These are phyloP conservation scores for Vanessa tameamea DNA, from an alignment of 1,140 invertebrate genomes.

Conservation along the genomic window DNA sequence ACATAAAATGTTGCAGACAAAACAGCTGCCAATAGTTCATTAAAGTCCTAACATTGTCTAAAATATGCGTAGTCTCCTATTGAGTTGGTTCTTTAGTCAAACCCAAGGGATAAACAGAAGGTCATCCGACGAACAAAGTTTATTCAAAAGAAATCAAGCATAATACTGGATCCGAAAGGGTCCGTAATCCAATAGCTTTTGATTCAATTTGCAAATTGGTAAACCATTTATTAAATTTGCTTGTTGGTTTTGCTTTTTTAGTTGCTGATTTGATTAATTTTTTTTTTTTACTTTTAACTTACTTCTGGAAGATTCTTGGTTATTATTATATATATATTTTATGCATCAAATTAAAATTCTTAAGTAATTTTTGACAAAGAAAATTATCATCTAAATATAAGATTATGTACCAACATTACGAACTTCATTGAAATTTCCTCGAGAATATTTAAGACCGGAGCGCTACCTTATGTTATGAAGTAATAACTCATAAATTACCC, in stretches of 20 bases:
- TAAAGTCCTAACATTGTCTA: conserved; percentile 3
- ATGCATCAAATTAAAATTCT: no score
- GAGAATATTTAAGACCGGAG: no score
- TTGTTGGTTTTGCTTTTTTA: neutral
- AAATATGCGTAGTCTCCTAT: conserved; percentile 21
- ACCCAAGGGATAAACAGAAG: conserved; percentile 9
- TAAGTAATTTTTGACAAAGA: no score
- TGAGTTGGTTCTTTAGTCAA: conserved; percentile 24
- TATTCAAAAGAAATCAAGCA: conserved; percentile 28
- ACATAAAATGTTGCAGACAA: neutral
- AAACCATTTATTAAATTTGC: neutral
- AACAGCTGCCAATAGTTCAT: neutral
- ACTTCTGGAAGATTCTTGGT: neutral
- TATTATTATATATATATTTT: no score
- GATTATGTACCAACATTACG: no score
- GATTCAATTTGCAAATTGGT: conserved; percentile 23
- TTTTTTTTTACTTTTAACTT: neutral
- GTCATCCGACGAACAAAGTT: conserved; percentile 3
- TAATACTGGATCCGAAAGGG: conserved; percentile 2
- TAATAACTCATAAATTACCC: no score
- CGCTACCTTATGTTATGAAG: no score
- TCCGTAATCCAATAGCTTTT: conserved; percentile 17
- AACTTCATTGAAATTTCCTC: no score
- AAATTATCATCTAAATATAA: no score
- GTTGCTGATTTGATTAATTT: neutral